These are phyloP conservation scores for Gymnodraco acuticeps DNA, from an alignment of 2,797 vertebrate species.

Conservation along the genomic window DNA sequence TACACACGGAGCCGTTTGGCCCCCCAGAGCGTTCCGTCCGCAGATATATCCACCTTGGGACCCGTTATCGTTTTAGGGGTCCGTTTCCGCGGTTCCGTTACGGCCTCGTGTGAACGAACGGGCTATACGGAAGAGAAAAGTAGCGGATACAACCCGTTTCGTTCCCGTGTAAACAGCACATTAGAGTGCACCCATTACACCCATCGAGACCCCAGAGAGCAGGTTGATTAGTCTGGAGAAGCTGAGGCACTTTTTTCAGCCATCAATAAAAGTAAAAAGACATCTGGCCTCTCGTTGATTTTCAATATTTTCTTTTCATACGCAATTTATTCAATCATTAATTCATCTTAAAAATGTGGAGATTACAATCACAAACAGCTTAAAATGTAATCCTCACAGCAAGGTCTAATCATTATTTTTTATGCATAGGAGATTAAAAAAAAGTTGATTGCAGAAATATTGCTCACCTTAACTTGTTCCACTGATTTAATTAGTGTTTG, in stretches of 20 bases:
- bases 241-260: constrained; percentile 50
- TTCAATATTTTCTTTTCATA: constrained; percentile 53
- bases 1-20: no score
- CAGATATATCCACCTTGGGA: no score
- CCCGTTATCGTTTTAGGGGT: no score
- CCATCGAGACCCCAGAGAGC: constrained; percentile 60
- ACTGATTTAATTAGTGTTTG: constrained; percentile 8
- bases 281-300: constrained; percentile 67
- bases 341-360: constrained; percentile 51
- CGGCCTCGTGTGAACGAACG: no score
- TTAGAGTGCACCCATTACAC: constrained; percentile 60
- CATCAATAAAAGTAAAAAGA: constrained; percentile 71
- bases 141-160: no score
- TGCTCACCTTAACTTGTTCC: background rate
- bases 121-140: no score
- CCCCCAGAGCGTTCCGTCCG: no score
- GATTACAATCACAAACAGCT: constrained; percentile 48
- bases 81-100: no score
- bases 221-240: constrained; percentile 70
- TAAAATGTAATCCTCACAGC: constrained; percentile 43
- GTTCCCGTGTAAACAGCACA: no score
- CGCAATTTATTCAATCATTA: constrained; percentile 62
- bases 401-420: constrained; percentile 48
- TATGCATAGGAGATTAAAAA: constrained; percentile 19
- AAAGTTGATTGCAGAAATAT: constrained; percentile 1